These are phyloP conservation scores for Scolopax rusticola DNA, from an alignment of 2,797 vertebrate species.

Conservation along the genomic window DNA sequence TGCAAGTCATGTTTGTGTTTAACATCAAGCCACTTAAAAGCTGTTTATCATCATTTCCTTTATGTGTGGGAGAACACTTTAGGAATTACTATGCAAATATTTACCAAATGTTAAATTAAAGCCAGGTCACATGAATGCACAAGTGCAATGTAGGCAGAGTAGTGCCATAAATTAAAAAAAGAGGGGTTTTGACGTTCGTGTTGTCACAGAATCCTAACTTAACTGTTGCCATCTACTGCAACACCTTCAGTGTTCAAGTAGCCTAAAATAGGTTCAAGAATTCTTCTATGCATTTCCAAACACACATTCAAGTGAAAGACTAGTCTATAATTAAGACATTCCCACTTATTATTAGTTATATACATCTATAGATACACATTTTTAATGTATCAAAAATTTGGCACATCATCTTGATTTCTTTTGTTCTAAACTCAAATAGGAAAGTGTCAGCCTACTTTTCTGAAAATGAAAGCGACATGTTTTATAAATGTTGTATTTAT, in stretches of 20 bases:
- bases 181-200: background rate
- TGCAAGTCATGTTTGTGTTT: slow-evolving; percentile 69
- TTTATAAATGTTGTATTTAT: background rate
- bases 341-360: background rate
- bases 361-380: background rate
- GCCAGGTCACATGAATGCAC: slow-evolving; percentile 61
- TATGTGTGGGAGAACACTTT: slow-evolving; percentile 65
- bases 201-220: background rate
- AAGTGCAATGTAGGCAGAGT: background rate
- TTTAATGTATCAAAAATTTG: background rate
- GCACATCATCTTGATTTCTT: background rate
- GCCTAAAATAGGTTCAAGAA: background rate
- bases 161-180: background rate
- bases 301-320: background rate
- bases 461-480: background rate
- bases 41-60: slow-evolving; percentile 70
- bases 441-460: background rate
- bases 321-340: background rate
- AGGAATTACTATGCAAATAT: slow-evolving; percentile 73
- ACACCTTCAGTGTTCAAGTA: background rate
- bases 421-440: background rate
- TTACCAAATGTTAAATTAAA: slow-evolving; percentile 72
- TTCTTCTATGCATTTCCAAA: background rate
- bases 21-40: slow-evolving; percentile 70
- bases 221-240: background rate